phyloP scores from a whole-genome alignment of 2,797 vertebrate genomes.

The Sardinella longiceps region DNA sequence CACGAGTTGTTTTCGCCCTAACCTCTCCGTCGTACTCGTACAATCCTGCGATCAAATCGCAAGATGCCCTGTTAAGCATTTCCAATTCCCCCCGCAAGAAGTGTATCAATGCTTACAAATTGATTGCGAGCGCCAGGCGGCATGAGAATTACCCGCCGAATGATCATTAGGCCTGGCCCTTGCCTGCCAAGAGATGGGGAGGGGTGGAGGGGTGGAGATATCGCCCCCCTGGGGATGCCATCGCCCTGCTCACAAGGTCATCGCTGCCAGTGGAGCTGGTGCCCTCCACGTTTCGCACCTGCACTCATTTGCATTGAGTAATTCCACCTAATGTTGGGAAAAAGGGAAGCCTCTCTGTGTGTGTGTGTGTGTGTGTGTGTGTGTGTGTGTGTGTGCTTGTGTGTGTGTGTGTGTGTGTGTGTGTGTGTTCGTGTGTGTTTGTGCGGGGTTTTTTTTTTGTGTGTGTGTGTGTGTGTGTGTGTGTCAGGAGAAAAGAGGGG shows the following conservation, averaged over 20 bases:
- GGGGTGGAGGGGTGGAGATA: neutral
- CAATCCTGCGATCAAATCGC: neutral
- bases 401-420: neutral
- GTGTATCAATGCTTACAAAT: conserved; percentile 27
- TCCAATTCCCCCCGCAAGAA: neutral
- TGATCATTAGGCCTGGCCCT: conserved; percentile 30
- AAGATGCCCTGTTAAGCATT: neutral
- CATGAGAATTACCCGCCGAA: conserved; percentile 15
- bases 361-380: neutral
- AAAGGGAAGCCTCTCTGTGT: neutral
- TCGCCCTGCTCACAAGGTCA: conserved; percentile 38
- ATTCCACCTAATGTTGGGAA: conserved; percentile 20
- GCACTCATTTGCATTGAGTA: conserved; percentile 43
- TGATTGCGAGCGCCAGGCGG: neutral
- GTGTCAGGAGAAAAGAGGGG: neutral
- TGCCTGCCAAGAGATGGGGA: neutral
- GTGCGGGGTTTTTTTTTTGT: neutral
- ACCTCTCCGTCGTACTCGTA: neutral
- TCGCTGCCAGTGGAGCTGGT: conserved; percentile 25
- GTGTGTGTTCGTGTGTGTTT: neutral
- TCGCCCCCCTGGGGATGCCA: conserved; percentile 23
- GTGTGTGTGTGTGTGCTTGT: neutral
- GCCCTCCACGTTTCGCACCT: conserved; percentile 32
- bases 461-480: neutral
- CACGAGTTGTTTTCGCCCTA: neutral